These are phyloP conservation scores for Merodon equestris DNA, from an alignment of 2,888 invertebrate genomes.

Conservation along the genomic window DNA sequence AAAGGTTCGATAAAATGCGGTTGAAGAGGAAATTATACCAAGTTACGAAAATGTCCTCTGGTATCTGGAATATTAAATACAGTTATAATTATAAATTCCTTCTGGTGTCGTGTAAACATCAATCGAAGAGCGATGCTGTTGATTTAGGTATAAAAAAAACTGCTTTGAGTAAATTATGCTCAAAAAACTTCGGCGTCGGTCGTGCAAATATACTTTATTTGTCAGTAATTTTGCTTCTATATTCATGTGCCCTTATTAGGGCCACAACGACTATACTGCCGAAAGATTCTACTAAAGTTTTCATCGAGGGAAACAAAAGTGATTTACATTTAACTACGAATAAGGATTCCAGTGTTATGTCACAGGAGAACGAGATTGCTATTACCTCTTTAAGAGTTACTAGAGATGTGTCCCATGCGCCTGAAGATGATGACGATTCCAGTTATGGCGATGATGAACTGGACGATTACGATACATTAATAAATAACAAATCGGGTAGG, in stretches of 20 bases:
- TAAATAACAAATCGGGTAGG: constrained; percentile 78
- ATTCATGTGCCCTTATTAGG: constrained; percentile 75
- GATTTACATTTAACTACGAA: constrained; percentile 15
- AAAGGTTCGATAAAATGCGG: constrained; percentile 16
- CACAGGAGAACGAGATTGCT: constrained; percentile 31
- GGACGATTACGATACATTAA: constrained; percentile 77
- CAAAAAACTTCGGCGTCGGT: constrained; percentile 30
- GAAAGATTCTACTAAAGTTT: constrained; percentile 56
- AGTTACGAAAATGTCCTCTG: constrained; percentile 54
- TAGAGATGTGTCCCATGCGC: constrained; percentile 77
- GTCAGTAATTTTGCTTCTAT: constrained; percentile 74
- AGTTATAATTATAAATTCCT: constrained; percentile 40
- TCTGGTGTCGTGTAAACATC: constrained; percentile 51
- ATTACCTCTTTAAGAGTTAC: constrained; percentile 29
- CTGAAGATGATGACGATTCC: constrained; percentile 77
- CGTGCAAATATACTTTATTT: constrained; percentile 70
- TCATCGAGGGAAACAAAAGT: constrained; percentile 27
- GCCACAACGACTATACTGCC: constrained; percentile 72
- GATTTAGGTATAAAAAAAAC: constrained; percentile 43
- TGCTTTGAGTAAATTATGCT: constrained; percentile 49
- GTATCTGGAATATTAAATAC: constrained; percentile 45
- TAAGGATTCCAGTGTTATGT: constrained; percentile 40
- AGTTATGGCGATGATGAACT: constrained; percentile 77
- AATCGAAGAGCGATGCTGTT: constrained; percentile 37
- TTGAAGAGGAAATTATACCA: constrained; percentile 34